Evolutionary conservation across 2,113 vertebrate genomes (phyloP), one percentile per base, ranked within the genome.

Genomic region (Dicrurus megarhynchus): DNA sequence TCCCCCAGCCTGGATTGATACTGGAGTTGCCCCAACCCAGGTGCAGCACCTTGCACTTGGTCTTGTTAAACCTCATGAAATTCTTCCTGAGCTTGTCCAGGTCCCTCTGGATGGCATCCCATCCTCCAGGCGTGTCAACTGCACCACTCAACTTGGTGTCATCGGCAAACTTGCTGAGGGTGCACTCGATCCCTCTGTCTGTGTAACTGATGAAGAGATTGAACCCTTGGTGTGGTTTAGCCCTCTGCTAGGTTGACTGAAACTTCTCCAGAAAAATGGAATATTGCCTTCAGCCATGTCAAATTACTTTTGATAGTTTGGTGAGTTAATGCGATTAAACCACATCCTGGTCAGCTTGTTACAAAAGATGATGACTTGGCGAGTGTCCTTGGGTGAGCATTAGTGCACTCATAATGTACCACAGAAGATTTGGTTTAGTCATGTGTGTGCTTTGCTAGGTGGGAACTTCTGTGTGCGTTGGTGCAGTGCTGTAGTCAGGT

Each of bases 301-400:
- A 75, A 69, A 92, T 92, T 84, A 53, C 65, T 68, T 84, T 9
- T 84, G 85, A 67, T 89, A 77, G 37, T 77, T 87, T 60, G 85
- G 80, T 87, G 88, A 90, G 68, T 92, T 90, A 78, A 96, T 75
- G 76, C 1, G 11, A 90, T 93, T 90, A 90, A 93, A 69, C 64
- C 90, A 76, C 93, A 92, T 93, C 92, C 92, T 87, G 86, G 90
- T 52, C 88, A 95, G 69, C 86, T 64, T 28, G 60, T 96, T 94
- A 90, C 0, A 13, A 93, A 90, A 92, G 73, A 7, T 3, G 60
- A 53, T 90, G 91, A 71, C 70, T 93, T 87, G 88, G 90, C 83
- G 52, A 55, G 73, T 41, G 4, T 21, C 30, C 65, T 41, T 47
- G 92, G 68, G 59, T 83, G 21, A 91, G 95, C 75, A 33, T 37